Evolutionary conservation across 1,140 invertebrate species (phyloP).

Genomic region (Brachionus rubens): DNA sequence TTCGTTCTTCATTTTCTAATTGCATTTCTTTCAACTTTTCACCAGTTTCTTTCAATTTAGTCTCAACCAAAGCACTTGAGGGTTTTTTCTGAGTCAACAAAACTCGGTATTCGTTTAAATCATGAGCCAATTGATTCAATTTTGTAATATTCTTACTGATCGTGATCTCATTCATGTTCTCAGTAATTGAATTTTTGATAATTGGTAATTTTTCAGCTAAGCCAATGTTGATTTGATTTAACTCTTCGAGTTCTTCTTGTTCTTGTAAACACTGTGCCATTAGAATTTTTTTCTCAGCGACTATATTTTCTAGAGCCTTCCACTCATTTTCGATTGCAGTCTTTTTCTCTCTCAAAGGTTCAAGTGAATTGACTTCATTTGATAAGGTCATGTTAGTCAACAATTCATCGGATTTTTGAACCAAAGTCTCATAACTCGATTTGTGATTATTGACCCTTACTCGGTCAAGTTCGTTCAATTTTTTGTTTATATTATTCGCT

Average conservation of each 20-base stretch:
- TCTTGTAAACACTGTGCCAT: neutral
- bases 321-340: neutral
- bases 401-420: neutral
- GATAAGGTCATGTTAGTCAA: neutral
- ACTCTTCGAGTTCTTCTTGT: conserved; percentile 41
- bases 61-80: neutral
- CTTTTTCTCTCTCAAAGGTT: neutral
- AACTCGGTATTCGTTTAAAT: neutral
- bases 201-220: conserved; percentile 13
- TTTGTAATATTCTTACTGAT: neutral
- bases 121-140: conserved; percentile 7
- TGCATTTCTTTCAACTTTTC: neutral
- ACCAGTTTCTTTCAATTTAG: neutral
- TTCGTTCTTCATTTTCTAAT: neutral
- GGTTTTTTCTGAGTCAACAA: neutral
- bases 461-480: conserved; percentile 26
- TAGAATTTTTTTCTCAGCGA: neutral
- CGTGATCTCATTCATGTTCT: neutral
- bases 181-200: neutral
- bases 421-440: neutral
- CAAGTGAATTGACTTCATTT: neutral
- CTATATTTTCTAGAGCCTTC: neutral
- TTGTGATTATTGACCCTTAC: neutral
- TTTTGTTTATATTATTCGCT: conserved; percentile 11
- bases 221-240: conserved; percentile 14